Conservation (phyloP, 1,140 invertebrate species). For the Drosophila pachea region DNA sequence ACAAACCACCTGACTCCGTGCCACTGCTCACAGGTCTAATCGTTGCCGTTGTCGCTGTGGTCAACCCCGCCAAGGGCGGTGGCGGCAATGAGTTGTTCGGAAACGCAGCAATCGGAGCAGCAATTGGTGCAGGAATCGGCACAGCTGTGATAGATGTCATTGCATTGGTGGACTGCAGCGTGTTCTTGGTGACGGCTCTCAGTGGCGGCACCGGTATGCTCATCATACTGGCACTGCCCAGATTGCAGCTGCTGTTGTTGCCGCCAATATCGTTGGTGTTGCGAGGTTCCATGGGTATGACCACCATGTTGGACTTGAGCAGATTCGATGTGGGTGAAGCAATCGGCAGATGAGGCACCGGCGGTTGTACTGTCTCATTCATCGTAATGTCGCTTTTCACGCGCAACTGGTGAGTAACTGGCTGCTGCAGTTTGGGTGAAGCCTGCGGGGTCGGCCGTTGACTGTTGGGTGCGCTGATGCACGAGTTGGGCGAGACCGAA, state of each 20-base stretch:
- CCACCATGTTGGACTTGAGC: slow-evolving; percentile 70
- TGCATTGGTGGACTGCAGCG: slow-evolving; percentile 27
- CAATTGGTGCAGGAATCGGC: neutral
- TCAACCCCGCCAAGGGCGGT: slow-evolving; percentile 65
- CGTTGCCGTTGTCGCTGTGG: slow-evolving; percentile 19
- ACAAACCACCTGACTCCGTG: slow-evolving; percentile 21
- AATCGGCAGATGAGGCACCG: neutral
- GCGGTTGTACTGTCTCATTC: slow-evolving; percentile 13
- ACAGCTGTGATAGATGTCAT: slow-evolving; percentile 6
- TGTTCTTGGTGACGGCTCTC: slow-evolving; percentile 66
- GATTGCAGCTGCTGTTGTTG: slow-evolving; percentile 15
- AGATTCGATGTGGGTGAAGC: slow-evolving; percentile 44
- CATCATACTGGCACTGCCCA: slow-evolving; percentile 46
- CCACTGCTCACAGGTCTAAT: neutral
- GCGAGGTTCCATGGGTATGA: slow-evolving; percentile 63
- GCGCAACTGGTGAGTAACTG: slow-evolving; percentile 30
- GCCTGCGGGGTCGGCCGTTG: slow-evolving; percentile 8
- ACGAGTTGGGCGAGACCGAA: slow-evolving; percentile 26
- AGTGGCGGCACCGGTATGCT: slow-evolving; percentile 68
- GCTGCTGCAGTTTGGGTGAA: slow-evolving; percentile 9
- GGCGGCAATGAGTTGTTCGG: slow-evolving; percentile 29
- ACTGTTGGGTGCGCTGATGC: neutral
- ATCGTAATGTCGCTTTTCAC: slow-evolving; percentile 38
- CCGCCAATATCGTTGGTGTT: slow-evolving; percentile 7
- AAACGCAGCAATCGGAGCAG: neutral